Base-by-base conservation (phyloP, 1,140 invertebrate species). In the Pseudomyrmex flavicornis region DNA sequence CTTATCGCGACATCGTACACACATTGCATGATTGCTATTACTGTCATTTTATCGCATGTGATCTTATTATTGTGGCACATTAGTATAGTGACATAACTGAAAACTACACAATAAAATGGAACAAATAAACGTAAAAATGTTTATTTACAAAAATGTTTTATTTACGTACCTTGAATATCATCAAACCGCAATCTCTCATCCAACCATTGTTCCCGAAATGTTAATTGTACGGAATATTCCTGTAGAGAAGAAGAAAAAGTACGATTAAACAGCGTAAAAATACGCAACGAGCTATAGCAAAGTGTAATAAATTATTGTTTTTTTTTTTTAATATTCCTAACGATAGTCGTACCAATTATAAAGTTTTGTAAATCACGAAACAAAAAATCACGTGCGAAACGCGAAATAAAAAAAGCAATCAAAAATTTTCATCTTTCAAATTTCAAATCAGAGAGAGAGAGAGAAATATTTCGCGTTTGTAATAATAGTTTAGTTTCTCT, bases 171-270 rank as follows among this genome's bases (percentile, higher is more conserved):
- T 93, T 96, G 96, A 89, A 97, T 97, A 95, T 98, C 97, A 92
- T 98, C 97, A 94, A 98, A 99, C 91, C 96, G 97, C 62, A 99
- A 95, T 91, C 98, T 95, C 91, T 99, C 97, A 94, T 99, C 98
- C 92, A 97, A 95, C 98, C 98, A 99, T 95, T 99, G 98, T 95
- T 99, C 98, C 94, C 98, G 96, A 95, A 99, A 99, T 88, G 98
- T 99, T 93, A 99, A 95, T 95, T 99, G 98, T 87, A 98, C 98
- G 90, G 98, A 98, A 95, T 98, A 99, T 96, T 99, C 98, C 98
- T 98, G 95, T 88, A 95, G 95, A 80, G 91, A 92, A 77, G 52
- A 68, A 84, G 46, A 79, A 68, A 83, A 50, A 70, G 17, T 59
- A 2, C 20, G 20, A 70, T 80, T 80, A 80, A 80, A 80, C 54